These are phyloP conservation scores for Xanthostigma xanthostigma DNA, from an alignment of 2,888 invertebrate genomes.

Conservation along the genomic window DNA sequence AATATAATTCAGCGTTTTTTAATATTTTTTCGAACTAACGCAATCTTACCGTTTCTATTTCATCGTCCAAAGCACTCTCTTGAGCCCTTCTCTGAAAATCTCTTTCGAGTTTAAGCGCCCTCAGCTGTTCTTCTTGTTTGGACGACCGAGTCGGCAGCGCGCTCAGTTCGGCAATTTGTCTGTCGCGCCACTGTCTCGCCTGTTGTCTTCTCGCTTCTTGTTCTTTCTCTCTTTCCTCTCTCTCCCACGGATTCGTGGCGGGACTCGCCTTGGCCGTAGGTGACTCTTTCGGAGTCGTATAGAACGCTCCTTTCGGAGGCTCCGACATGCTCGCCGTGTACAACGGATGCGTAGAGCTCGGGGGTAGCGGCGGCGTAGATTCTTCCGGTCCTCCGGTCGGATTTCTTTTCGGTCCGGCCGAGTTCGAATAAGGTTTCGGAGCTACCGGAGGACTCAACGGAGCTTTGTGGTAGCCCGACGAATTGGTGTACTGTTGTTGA, in stretches of 20 bases:
- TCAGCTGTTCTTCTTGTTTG: constrained; percentile 75
- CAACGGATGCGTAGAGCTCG: constrained; percentile 55
- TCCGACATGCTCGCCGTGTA: constrained; percentile 60
- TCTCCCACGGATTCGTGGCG: constrained; percentile 75
- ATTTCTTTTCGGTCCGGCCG: neutral
- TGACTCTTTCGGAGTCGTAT: constrained; percentile 29
- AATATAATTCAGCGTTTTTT: too few relatives aligned
- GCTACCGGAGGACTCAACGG: constrained; percentile 7
- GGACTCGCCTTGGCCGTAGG: constrained; percentile 15
- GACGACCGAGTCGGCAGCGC: constrained; percentile 49
- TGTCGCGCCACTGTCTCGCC: constrained; percentile 67
- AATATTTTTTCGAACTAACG: neutral
- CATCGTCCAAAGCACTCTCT: constrained; percentile 59
- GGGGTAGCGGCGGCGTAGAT: constrained; percentile 49
- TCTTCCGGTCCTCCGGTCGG: constrained; percentile 16
- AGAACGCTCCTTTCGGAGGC: constrained; percentile 58
- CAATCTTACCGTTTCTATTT: constrained; percentile 40
- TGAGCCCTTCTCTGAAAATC: constrained; percentile 88
- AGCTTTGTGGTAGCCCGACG: constrained; percentile 6
- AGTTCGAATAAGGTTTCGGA: constrained; percentile 1
- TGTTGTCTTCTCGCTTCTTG: constrained; percentile 57
- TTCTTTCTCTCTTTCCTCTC: constrained; percentile 81
- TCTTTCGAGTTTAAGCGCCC: constrained; percentile 78
- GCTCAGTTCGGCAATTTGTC: constrained; percentile 70
- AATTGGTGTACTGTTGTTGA: constrained; percentile 23